phyloP scores from a whole-genome alignment of 2,888 invertebrate genomes.

The Noctuana brunneofusca region DNA sequence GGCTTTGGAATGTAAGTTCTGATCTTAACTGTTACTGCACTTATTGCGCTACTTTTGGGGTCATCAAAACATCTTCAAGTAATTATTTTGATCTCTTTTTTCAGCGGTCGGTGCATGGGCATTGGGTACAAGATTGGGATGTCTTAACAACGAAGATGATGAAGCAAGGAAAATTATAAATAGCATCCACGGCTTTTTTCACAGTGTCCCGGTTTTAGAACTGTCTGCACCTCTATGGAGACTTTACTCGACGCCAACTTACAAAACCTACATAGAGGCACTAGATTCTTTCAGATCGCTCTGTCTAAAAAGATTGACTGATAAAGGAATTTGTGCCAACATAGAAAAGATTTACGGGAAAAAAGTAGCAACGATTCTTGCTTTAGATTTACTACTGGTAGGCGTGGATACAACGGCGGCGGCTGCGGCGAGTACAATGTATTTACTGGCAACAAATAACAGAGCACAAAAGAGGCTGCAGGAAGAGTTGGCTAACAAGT shows the following conservation, averaged over 20 bases:
- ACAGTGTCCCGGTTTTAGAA: slow-evolving; percentile 89
- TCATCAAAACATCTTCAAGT: too few species aligned
- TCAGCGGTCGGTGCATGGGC: slow-evolving; percentile 91
- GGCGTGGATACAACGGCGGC: slow-evolving; percentile 93
- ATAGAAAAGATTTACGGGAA: slow-evolving; percentile 64
- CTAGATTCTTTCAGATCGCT: slow-evolving; percentile 88
- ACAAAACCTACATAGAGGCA: slow-evolving; percentile 87
- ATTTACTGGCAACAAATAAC: slow-evolving; percentile 87
- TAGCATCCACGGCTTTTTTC: slow-evolving; percentile 89
- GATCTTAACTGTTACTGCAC: too few species aligned
- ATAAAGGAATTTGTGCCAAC: slow-evolving; percentile 72
- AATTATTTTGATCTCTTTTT: too few species aligned
- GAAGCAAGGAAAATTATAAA: slow-evolving; percentile 90
- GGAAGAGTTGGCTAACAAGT: slow-evolving; percentile 82
- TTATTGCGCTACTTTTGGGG: background rate
- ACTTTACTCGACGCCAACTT: slow-evolving; percentile 86
- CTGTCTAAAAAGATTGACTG: slow-evolving; percentile 70
- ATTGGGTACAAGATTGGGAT: slow-evolving; percentile 90
- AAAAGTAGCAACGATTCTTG: slow-evolving; percentile 86
- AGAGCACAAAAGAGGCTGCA: slow-evolving; percentile 86
- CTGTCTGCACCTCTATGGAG: slow-evolving; percentile 90
- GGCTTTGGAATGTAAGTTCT: slow-evolving; percentile 90
- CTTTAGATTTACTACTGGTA: slow-evolving; percentile 89
- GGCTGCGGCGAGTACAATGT: slow-evolving; percentile 88
- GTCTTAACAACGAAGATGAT: slow-evolving; percentile 86